Base-by-base conservation (phyloP, 2,113 vertebrate species). In the Benitochromis conjunctus region DNA sequence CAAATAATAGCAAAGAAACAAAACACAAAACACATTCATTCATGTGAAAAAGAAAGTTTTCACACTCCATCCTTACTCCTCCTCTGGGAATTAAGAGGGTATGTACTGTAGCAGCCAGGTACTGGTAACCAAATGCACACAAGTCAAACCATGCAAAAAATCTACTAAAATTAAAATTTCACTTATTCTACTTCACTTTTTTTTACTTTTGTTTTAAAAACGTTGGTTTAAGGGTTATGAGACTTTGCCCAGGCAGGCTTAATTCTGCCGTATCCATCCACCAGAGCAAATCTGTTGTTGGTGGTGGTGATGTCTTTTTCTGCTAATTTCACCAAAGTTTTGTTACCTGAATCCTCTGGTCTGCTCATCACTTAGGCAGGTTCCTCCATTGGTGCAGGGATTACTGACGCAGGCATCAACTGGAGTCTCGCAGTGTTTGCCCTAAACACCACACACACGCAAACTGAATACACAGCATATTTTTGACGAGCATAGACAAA, bases 371-470 rank as follows among this genome's bases (percentile, higher is more conserved):
- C 94, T 96, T 21, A 95, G 95, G 86, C 99, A 99, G 24, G 94
- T 96, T 8, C 97, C 99, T 5, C 97, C 97, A 0, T 99, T 98
- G 64, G 95, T 94, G 16, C 99, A 99, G 24, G 98, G 98, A 84
- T 94, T 95, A 85, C 97, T 98, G 88, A 96, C 93, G 60, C 99
- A 99, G 31, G 96, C 90, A 9, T 98, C 95, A 1, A 96, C 93
- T 2, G 96, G 94, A 21, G 97, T 95, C 86, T 98, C 98, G 0
- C 99, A 99, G 96, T 97, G 94, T 93, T 93, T 96, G 51, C 98
- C 99, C 99, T 99, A 83, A 26, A 86, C 24, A 81, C 53, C 80
- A 89, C 38, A 54, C 0, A 76, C 3, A 60, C 6, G 57, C 12
- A 83, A 38, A 56, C 58, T n/a, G 69, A 76, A 76, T 76, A 51